Conservation (phyloP, 2,113 vertebrate species). For the Thymallus thymallus region DNA sequence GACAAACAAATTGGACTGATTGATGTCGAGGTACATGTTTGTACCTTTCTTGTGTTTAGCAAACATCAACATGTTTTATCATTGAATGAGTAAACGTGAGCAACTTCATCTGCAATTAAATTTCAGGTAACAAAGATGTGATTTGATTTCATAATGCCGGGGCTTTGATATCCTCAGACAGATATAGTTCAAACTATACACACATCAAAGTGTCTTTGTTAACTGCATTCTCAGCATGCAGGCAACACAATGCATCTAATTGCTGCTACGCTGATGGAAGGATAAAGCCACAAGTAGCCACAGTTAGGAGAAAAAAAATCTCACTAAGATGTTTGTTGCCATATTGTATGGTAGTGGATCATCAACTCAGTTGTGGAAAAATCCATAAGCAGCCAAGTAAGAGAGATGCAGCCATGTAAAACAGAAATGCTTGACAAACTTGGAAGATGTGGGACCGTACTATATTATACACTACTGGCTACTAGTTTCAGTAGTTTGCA, state of each 20-base stretch:
- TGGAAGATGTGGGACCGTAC: slow-evolving; percentile 43
- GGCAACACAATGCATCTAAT: slow-evolving; percentile 12
- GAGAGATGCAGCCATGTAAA: slow-evolving; percentile 34
- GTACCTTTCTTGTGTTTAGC: not conserved
- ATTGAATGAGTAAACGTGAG: not conserved
- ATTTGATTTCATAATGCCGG: slow-evolving; percentile 4
- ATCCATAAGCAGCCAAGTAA: slow-evolving; percentile 53
- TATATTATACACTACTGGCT: slow-evolving; percentile 10
- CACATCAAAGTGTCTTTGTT: slow-evolving; percentile 10
- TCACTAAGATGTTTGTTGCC: slow-evolving; percentile 52
- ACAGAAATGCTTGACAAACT: slow-evolving; percentile 45
- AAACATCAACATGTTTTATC: not conserved
- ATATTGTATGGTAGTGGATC: slow-evolving; percentile 35
- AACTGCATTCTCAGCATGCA: slow-evolving; percentile 11
- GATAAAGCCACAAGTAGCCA: slow-evolving; percentile 47
- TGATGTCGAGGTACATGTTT: not conserved
- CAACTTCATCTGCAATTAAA: not conserved
- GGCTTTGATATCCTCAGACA: slow-evolving; percentile 6
- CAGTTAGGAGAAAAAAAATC: not conserved
- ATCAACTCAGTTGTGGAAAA: slow-evolving; percentile 40
- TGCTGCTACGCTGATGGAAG: slow-evolving; percentile 7
- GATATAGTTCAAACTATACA: slow-evolving; percentile 17
- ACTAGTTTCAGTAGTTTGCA: slow-evolving; percentile 13
- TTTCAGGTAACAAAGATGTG: not conserved
- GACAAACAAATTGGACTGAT: not conserved